Percentiles rank a stretch among this genome's conserved stretches.
Conservation (phyloP, 2,797 vertebrate species). For the Leucoraja ocellata region DNA sequence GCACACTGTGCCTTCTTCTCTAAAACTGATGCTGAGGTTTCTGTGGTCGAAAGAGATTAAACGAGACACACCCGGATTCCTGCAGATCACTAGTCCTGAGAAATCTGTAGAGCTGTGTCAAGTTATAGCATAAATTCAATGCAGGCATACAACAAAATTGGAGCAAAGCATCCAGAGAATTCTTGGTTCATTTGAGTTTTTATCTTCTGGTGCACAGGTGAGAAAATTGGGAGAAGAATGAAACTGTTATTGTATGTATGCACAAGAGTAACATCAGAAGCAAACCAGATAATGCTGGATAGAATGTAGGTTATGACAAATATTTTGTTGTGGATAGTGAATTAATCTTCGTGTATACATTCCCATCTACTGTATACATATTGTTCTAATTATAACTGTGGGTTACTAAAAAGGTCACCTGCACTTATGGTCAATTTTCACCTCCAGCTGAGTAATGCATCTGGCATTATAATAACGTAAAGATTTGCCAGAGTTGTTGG, state of each 20-base stretch:
- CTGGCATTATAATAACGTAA: not conserved
- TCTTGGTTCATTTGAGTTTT: not conserved
- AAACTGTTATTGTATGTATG: not conserved
- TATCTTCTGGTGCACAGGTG: not conserved
- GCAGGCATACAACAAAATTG: not conserved
- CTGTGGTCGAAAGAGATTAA: conserved; percentile 43
- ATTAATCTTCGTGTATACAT: not conserved
- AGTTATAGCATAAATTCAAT: not conserved
- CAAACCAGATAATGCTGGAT: not conserved
- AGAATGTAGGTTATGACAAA: not conserved
- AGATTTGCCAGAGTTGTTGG: not conserved
- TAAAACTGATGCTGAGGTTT: conserved; percentile 48
- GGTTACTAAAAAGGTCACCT: not conserved
- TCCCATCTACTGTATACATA: not conserved
- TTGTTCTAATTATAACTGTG: conserved; percentile 20
- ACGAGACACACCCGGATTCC: not conserved
- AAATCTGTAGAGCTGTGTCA: not conserved
- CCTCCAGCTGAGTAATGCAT: conserved; percentile 2
- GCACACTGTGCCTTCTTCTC: no score
- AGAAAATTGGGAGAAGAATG: not conserved
- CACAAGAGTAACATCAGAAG: not conserved
- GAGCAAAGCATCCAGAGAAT: not conserved
- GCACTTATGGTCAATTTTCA: conserved; percentile 18
- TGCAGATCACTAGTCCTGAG: not conserved
- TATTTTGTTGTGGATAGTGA: not conserved